Evolutionary conservation across 2,113 vertebrate species (phyloP), one percentile per base, ranked within the genome.

Genomic region (Tyrannus savana): DNA sequence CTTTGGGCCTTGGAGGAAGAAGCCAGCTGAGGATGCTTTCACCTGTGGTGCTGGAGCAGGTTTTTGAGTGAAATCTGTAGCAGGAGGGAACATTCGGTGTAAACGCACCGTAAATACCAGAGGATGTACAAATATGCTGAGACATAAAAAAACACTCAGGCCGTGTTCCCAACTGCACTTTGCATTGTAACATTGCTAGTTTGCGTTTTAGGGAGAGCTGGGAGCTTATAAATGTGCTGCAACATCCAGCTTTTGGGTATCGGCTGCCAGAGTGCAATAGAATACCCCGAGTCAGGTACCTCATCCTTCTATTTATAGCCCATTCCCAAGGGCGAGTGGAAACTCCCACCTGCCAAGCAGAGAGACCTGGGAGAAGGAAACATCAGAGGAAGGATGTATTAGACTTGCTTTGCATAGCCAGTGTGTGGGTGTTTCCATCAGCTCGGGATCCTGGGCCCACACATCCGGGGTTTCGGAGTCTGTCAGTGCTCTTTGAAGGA

Each of bases 201-300:
- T 84, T 84, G 90, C 84, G 75, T 91, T 94, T 91, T 52, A 84
- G 68, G 37, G 73, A 74, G 80, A 94, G 77, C 81, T 63, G 58
- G 66, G 44, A 78, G 49, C 92, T 93, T 46, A 28, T 4, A 88
- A 85, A 94, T 79, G 85, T 37, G 90, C 90, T 78, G 22, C 66
- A 74, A 22, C 77, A 72, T 41, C 68, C 63, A 74, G 49, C 77
- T 91, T 14, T 64, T 68, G 28, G 53, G 49, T 91, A n/a, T 95
- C 92, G 58, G 92, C 90, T 96, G 90, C 90, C 85, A 79, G 87
- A 53, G 74, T 53, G 95, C 87, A 93, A 91, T 4, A 6, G 42
- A 75, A 95, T 42, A 74, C 58, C 66, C 37, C 28, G 67, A 82
- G 74, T 83, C 31, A 2, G 74, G 90, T 91, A 94, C 87, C 90